Evolutionary conservation across 2,113 vertebrate species (phyloP).

Genomic region (Antigone vipio): DNA sequence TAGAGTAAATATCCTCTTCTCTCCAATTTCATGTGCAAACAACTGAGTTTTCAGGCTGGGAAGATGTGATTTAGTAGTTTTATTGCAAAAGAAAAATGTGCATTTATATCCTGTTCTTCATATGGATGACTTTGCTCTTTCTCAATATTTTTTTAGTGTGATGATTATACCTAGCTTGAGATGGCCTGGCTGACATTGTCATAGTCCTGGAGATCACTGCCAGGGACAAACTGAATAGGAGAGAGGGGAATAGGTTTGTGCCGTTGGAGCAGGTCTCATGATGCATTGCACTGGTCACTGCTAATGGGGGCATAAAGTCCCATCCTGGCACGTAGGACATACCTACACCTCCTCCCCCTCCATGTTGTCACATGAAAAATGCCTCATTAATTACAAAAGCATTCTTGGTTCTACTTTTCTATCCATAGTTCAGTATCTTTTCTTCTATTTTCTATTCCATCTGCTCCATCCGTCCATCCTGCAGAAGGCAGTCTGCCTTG

Average conservation of each 20-base stretch:
- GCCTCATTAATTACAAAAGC: neutral
- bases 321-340: neutral
- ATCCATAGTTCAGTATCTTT: neutral
- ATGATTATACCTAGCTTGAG: neutral
- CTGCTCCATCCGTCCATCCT: neutral
- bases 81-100: neutral
- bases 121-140: neutral
- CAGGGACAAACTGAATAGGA: neutral
- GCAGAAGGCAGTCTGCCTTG: neutral
- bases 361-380: neutral
- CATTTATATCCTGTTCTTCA: neutral
- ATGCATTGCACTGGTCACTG: neutral
- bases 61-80: neutral
- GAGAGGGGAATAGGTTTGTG: neutral
- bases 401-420: neutral
- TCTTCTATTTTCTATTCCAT: neutral
- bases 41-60: neutral
- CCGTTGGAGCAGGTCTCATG: neutral
- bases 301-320: neutral
- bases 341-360: neutral
- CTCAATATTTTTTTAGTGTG: neutral
- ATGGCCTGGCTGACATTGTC: neutral
- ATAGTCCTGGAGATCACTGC: neutral
- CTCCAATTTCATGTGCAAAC: conserved; percentile 34
- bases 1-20: conserved; percentile 11